Conservation (phyloP, 2,888 invertebrate genomes). For the Thera britannica region DNA sequence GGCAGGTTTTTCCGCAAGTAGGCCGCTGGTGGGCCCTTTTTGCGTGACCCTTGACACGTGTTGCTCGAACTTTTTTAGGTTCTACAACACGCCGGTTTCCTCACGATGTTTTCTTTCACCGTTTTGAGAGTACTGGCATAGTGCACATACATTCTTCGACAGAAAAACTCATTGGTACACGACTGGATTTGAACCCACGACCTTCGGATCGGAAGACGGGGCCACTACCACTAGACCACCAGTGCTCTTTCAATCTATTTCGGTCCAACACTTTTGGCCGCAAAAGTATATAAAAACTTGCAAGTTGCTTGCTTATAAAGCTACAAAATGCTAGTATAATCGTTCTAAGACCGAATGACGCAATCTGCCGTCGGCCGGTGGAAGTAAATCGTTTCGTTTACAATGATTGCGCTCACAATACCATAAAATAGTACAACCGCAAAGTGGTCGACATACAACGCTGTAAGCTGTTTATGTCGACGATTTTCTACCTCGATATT, state of each 20-base stretch:
- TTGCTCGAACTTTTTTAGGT: too few species aligned
- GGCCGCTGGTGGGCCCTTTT: too few species aligned
- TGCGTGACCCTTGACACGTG: too few species aligned
- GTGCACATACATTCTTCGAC: too few species aligned
- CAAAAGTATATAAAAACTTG: neutral
- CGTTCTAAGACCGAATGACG: conserved; percentile 45
- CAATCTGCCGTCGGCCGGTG: conserved; percentile 38
- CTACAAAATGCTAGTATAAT: conserved; percentile 31
- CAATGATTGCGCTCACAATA: conserved; percentile 61
- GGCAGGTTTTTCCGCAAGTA: too few species aligned
- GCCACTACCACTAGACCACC: too few species aligned
- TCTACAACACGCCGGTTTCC: too few species aligned
- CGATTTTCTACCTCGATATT: conserved; percentile 24
- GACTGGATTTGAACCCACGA: too few species aligned
- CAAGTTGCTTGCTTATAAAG: conserved; percentile 12
- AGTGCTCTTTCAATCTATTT: neutral
- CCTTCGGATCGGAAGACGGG: too few species aligned
- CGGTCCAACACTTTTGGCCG: neutral
- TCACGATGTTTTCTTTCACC: too few species aligned
- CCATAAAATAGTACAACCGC: conserved; percentile 58
- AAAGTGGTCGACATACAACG: conserved; percentile 45
- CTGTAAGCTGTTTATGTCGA: conserved; percentile 22
- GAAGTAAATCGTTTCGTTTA: conserved; percentile 57
- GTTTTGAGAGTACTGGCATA: too few species aligned
- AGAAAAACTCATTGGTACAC: too few species aligned